These are phyloP conservation scores for Trichoplusia ni DNA, from an alignment of 1,140 invertebrate species.

Conservation along the genomic window DNA sequence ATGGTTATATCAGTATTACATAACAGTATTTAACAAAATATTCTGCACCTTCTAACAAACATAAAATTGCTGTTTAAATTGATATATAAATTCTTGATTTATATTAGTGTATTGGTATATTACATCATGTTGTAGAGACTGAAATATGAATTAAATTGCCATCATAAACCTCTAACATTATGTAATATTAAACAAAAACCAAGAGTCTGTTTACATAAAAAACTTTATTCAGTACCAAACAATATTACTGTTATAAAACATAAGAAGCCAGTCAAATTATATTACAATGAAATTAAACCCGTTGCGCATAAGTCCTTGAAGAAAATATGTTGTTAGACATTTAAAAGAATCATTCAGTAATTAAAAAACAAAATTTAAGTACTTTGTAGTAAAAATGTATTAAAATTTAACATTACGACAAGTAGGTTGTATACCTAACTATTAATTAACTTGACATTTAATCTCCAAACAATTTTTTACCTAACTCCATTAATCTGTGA, in stretches of 20 bases:
- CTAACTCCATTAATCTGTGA: conserved; percentile 93
- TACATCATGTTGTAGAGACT: too few species aligned
- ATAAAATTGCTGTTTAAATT: too few species aligned
- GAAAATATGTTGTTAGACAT: not conserved
- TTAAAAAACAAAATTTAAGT: conserved; percentile 27
- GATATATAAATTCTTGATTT: too few species aligned
- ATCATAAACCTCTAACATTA: too few species aligned
- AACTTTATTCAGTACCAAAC: conserved; percentile 31
- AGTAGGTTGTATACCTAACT: conserved; percentile 28
- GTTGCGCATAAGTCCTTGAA: conserved; percentile 22
- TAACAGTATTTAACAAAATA: too few species aligned
- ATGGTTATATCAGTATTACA: too few species aligned
- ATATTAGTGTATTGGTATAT: too few species aligned
- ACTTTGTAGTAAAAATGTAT: conserved; percentile 27
- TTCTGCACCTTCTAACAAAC: too few species aligned
- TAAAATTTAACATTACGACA: conserved; percentile 27
- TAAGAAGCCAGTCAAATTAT: conserved; percentile 15
- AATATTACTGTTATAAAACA: conserved; percentile 16
- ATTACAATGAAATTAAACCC: conserved; percentile 16
- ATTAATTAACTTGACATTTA: conserved; percentile 70
- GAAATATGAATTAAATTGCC: too few species aligned
- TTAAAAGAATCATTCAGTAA: conserved; percentile 20
- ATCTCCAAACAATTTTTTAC: conserved; percentile 92
- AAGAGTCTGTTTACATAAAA: conserved; percentile 17
- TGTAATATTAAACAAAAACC: conserved; percentile 28